A percentile compares a stretch with the other conserved stretches of the same genome.
These are phyloP conservation scores for Oryzias dopingdopingensis DNA, from an alignment of 2,797 vertebrate genomes.

Conservation along the genomic window DNA sequence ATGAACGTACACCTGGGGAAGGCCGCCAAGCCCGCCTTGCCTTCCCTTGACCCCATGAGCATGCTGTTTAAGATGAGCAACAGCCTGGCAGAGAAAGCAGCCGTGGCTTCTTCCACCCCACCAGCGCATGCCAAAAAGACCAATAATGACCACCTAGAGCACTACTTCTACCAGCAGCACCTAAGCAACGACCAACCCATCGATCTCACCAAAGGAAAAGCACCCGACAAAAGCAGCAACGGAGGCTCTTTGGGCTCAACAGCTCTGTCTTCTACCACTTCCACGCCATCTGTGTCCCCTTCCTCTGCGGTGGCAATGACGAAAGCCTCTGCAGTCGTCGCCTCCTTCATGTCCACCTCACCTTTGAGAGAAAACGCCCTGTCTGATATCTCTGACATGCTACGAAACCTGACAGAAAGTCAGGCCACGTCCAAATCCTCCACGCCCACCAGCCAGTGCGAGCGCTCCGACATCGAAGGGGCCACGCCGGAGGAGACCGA, in stretches of 20 bases:
- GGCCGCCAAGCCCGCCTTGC: conserved; percentile 94
- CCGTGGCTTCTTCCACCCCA: conserved; percentile 88
- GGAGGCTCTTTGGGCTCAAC: conserved; percentile 88
- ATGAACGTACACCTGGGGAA: conserved; percentile 99
- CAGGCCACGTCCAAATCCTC: conserved; percentile 92
- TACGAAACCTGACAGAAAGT: conserved; percentile 98
- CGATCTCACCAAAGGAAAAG: conserved; percentile 98
- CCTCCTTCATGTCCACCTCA: conserved; percentile 95
- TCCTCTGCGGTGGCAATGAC: conserved; percentile 89
- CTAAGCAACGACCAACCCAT: conserved; percentile 90
- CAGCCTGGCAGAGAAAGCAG: conserved; percentile 96
- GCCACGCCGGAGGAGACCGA: conserved; percentile 91
- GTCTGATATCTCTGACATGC: conserved; percentile 99
- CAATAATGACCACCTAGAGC: conserved; percentile 88
- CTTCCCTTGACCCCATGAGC: conserved; percentile 97
- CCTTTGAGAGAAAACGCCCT: conserved; percentile 97
- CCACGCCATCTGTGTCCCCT: conserved; percentile 90
- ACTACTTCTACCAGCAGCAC: conserved; percentile 91
- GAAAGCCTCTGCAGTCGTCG: conserved; percentile 94
- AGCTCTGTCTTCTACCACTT: conserved; percentile 88
- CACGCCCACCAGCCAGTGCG: conserved; percentile 95
- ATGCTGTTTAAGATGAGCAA: conserved; percentile 99
- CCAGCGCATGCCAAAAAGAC: conserved; percentile 91
- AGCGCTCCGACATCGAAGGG: conserved; percentile 94
- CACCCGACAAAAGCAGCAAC: conserved; percentile 86